phyloP scores from a whole-genome alignment of 1,140 invertebrate species.

The Drosophila setifemur region DNA sequence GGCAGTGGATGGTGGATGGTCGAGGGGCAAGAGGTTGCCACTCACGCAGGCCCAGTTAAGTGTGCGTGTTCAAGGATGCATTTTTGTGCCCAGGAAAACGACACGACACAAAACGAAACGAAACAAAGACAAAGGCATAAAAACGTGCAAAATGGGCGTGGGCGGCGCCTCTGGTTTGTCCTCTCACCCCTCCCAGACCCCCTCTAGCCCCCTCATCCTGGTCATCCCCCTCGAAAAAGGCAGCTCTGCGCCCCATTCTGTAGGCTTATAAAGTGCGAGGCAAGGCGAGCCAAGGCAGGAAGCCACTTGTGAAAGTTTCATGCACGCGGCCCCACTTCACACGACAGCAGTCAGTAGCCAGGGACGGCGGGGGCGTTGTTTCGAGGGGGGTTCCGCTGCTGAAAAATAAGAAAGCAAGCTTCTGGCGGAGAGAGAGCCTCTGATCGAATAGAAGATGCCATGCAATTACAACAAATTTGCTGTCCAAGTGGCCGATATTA shows the following conservation, averaged over 20 bases:
- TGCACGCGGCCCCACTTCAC: conserved; percentile 78
- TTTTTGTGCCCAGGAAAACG: conserved; percentile 71
- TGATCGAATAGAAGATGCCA: conserved; percentile 20
- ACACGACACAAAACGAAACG: conserved; percentile 50
- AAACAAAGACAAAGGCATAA: conserved; percentile 78
- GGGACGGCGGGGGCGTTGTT: background rate
- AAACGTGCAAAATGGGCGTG: conserved; percentile 72
- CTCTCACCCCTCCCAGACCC: background rate
- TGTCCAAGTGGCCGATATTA: background rate
- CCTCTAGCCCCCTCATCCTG: background rate
- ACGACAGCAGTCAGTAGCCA: conserved; percentile 54
- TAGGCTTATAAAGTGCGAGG: conserved; percentile 76
- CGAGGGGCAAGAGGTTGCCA: conserved; percentile 30
- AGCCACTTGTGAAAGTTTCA: conserved; percentile 80
- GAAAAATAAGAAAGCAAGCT: no score
- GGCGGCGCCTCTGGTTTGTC: conserved; percentile 21
- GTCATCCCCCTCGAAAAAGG: conserved; percentile 2
- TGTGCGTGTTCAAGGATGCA: conserved; percentile 80
- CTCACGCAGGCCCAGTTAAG: conserved; percentile 73
- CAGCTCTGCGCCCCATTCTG: background rate
- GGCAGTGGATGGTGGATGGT: background rate
- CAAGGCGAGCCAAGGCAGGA: conserved; percentile 68
- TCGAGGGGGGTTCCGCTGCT: background rate
- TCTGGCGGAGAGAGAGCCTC: background rate
- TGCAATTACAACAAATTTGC: background rate